These are phyloP conservation scores for Pelodytes ibericus DNA, from an alignment of 2,797 vertebrate genomes.

Conservation along the genomic window DNA sequence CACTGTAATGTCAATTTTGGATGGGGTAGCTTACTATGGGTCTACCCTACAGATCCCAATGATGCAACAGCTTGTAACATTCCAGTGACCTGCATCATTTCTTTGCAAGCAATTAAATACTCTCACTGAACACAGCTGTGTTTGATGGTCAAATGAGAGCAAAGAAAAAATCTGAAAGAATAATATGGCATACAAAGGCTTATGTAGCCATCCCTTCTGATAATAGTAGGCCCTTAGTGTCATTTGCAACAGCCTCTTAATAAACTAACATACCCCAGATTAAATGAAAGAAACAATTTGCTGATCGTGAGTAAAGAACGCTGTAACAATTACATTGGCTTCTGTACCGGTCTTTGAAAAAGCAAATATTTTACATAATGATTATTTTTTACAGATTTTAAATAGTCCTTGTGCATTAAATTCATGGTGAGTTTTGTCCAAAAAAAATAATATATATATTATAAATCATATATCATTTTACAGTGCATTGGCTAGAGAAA, in stretches of 20 bases:
- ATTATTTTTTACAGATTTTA: no score
- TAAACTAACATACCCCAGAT: not conserved
- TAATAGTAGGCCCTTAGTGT: not conserved
- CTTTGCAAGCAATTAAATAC: slow-evolving; percentile 57
- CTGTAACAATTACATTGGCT: no score
- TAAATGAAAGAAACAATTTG: no score
- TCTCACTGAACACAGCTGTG: slow-evolving; percentile 60
- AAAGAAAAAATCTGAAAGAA: slow-evolving; percentile 20
- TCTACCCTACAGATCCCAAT: slow-evolving; percentile 51
- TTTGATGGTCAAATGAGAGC: slow-evolving; percentile 50
- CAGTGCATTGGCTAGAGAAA: no score
- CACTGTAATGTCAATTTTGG: slow-evolving; percentile 42
- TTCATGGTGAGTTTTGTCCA: no score
- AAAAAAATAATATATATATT: no score
- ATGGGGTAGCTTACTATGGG: slow-evolving; percentile 51
- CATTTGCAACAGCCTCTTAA: not conserved
- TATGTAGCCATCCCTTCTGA: not conserved
- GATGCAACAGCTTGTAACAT: slow-evolving; percentile 58
- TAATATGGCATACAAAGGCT: not conserved
- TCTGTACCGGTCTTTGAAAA: no score
- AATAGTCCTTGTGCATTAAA: no score
- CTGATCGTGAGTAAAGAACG: no score
- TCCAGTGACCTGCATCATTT: slow-evolving; percentile 62
- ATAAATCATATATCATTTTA: no score
- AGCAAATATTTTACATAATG: no score